Evolutionary conservation across 2,888 invertebrate genomes (phyloP), one percentile per base, ranked within the genome.

Genomic region (Catocala nupta): DNA sequence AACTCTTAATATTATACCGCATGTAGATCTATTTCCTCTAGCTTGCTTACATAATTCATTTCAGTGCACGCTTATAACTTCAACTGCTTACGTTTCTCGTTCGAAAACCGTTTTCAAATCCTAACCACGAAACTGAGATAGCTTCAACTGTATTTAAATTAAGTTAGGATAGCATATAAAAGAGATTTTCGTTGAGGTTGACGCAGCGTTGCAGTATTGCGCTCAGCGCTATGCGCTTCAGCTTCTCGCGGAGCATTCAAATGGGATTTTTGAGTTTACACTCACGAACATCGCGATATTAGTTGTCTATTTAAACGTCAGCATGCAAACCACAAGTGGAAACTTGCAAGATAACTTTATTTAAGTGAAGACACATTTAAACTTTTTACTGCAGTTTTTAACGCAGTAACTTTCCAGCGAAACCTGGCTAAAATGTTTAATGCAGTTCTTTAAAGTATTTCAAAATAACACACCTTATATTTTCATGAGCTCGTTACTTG

Each of bases 221-320:
- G 59, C 63, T 57, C 59, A 57, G 59, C 51, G 54, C 61, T 72
- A 62, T 71, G 67, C 59, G 51, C 58, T 69, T 50, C 55, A 75
- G 77, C 68, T 80, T 78, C 63, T 58, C 70, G 60, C 62, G 54
- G 50, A 69, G 63, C 61, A 71, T 72, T 70, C 72, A 79, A 79
- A 80, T 75, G 65, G 68, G 73, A 72, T 75, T 73, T 80, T 78
- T 75, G 70, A 78, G 71, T 65, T 63, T 67, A 69, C 69, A 69
- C 65, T 71, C 63, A 65, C 71, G 57, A 62, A 58, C 65, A 73
- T 65, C 16, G 63, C 70, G 69, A 73, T 77, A 77, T 80, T 78
- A 78, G 70, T 69, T 69, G 72, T 70, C 62, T 57, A 77, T 79
- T 75, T 77, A 73, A 73, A 73, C 61, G 63, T 65, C 55, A 54